Conservation (phyloP, 2,797 vertebrate species). For the Podargus strigoides region DNA sequence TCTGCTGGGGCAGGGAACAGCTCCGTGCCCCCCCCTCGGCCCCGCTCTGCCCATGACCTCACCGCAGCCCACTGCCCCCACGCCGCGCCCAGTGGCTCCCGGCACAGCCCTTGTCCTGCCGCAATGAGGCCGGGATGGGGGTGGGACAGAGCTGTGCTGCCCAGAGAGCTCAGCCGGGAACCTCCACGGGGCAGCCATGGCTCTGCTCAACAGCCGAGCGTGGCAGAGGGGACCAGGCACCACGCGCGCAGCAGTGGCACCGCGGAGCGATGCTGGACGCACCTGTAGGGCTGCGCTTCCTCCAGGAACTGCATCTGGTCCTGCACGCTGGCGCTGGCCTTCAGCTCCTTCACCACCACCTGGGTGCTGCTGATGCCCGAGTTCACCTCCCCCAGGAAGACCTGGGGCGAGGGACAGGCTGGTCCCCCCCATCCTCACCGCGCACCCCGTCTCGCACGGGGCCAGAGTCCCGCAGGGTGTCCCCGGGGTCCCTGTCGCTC, state of each 20-base stretch:
- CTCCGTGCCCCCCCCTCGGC: rapidly evolving
- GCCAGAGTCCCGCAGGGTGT: too few relatives aligned
- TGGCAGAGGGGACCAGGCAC: background rate
- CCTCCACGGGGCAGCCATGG: rapidly evolving
- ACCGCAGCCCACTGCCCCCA: background rate
- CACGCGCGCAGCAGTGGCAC: background rate
- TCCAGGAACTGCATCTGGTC: constrained; percentile 95
- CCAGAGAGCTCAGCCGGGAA: rapidly evolving
- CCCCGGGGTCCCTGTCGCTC: constrained; percentile 11
- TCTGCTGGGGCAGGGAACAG: background rate
- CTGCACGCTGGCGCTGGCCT: constrained; percentile 84
- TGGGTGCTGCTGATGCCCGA: constrained; percentile 82
- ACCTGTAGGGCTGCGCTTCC: constrained; percentile 91
- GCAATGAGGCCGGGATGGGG: rapidly evolving
- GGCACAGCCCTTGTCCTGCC: rapidly evolving
- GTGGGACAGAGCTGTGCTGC: background rate
- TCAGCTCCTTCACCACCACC: constrained; percentile 96
- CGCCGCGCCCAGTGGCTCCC: rapidly evolving
- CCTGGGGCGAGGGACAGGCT: constrained; percentile 66
- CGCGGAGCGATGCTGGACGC: background rate
- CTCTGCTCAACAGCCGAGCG: background rate
- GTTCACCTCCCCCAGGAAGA: constrained; percentile 92
- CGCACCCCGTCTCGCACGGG: background rate
- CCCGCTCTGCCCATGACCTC: constrained; percentile 18
- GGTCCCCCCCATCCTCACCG: background rate